These are phyloP conservation scores for Microtus obscurus DNA, from an alignment of 2,797 vertebrate species.

Conservation along the genomic window DNA sequence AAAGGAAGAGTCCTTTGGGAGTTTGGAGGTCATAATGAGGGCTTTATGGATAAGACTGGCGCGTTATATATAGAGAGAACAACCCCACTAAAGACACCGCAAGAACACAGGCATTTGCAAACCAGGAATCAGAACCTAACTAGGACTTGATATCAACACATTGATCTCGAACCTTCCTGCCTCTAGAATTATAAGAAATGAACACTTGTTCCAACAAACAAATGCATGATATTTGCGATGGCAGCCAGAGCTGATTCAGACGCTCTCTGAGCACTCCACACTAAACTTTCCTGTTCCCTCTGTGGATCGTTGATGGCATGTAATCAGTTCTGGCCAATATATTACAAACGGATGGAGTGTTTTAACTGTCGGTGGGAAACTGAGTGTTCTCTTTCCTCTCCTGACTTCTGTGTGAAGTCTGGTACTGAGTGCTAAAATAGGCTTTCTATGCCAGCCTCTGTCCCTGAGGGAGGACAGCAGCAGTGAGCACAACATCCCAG, in stretches of 20 bases:
- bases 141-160: background rate
- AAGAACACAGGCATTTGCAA: background rate
- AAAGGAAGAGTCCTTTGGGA: background rate
- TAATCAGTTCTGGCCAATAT: background rate
- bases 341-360: background rate
- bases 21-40: background rate
- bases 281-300: background rate
- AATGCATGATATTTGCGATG: background rate
- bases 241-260: background rate
- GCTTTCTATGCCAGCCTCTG: background rate
- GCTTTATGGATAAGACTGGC: background rate
- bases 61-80: background rate
- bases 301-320: background rate
- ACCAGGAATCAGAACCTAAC: background rate
- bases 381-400: constrained; percentile 8
- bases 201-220: background rate
- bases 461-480: background rate
- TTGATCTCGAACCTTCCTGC: background rate
- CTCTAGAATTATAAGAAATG: background rate
- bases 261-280: background rate
- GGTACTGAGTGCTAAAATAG: constrained; percentile 1
- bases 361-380: background rate
- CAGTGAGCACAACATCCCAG: too few species aligned
- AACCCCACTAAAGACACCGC: background rate
- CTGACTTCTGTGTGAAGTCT: background rate